phyloP scores from a whole-genome alignment of 53 echinoderm and acorn worm genomes.

The Mesocentrotus franciscanus region DNA sequence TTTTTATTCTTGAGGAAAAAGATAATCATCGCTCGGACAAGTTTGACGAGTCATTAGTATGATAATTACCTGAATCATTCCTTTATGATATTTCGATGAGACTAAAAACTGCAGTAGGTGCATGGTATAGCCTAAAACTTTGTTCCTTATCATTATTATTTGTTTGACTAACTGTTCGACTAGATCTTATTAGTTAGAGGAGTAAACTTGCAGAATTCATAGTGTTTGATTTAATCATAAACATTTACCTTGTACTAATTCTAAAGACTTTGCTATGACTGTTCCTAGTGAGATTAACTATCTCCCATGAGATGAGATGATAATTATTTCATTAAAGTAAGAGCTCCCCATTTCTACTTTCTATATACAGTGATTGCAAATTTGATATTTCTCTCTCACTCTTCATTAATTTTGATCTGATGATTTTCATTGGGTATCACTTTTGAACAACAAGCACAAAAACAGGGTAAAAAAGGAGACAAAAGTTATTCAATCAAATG shows the following conservation, averaged over 20 bases:
- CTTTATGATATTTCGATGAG: neutral
- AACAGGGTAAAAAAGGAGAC: neutral
- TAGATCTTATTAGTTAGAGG: too few relatives aligned
- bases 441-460: neutral
- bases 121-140: too few relatives aligned
- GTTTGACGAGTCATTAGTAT: constrained; percentile 6
- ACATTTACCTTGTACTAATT: too few relatives aligned
- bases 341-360: neutral
- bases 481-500: neutral
- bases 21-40: constrained; percentile 32
- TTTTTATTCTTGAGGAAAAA: neutral
- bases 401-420: neutral
- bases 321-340: too few relatives aligned
- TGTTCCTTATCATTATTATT: too few relatives aligned
- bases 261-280: neutral
- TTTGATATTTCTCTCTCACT: neutral
- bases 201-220: too few relatives aligned
- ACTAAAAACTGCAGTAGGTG: neutral
- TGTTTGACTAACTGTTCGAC: too few relatives aligned
- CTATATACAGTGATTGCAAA: neutral
- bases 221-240: too few relatives aligned
- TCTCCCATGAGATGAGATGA: neutral
- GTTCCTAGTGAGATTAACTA: neutral
- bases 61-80: constrained; percentile 28
- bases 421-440: too few relatives aligned